Evolutionary conservation across 2,113 vertebrate species (phyloP).

Genomic region (Lanius ludovicianus): DNA sequence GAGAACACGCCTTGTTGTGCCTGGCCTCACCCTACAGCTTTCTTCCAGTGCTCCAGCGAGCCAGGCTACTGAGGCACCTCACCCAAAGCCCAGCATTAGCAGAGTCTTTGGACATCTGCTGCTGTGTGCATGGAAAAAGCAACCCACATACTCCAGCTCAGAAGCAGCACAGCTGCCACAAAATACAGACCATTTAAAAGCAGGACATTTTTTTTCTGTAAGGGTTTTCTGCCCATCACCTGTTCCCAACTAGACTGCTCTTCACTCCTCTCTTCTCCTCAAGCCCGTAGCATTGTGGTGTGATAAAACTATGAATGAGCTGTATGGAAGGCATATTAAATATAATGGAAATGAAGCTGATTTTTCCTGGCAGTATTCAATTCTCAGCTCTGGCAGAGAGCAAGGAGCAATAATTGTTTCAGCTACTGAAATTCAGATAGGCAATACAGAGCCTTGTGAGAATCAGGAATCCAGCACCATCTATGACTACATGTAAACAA

Average conservation of each 20-base stretch:
- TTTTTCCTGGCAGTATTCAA: not conserved
- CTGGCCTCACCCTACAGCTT: conserved; percentile 26
- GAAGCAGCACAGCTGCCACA: not conserved
- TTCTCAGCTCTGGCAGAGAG: not conserved
- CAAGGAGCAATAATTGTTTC: not conserved
- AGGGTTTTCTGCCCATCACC: not conserved
- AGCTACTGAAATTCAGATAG: not conserved
- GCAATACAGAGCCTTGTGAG: not conserved
- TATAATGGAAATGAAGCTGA: not conserved
- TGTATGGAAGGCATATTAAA: not conserved
- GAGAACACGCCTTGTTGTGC: not conserved
- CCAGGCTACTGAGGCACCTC: not conserved
- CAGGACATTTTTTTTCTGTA: not conserved
- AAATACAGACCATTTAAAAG: not conserved
- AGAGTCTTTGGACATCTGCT: not conserved
- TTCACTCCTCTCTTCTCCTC: not conserved
- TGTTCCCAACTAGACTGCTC: not conserved
- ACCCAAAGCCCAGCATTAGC: not conserved
- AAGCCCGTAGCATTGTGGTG: rapidly evolving
- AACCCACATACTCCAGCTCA: not conserved
- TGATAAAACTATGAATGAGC: not conserved
- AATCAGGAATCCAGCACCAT: not conserved
- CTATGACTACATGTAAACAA: not conserved
- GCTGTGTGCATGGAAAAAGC: rapidly evolving
- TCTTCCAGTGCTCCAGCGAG: not conserved